A percentile compares a stretch with the other conserved stretches of the same genome.
phyloP scores from a whole-genome alignment of 2,888 invertebrate species.

The Syrphus vitripennis region DNA sequence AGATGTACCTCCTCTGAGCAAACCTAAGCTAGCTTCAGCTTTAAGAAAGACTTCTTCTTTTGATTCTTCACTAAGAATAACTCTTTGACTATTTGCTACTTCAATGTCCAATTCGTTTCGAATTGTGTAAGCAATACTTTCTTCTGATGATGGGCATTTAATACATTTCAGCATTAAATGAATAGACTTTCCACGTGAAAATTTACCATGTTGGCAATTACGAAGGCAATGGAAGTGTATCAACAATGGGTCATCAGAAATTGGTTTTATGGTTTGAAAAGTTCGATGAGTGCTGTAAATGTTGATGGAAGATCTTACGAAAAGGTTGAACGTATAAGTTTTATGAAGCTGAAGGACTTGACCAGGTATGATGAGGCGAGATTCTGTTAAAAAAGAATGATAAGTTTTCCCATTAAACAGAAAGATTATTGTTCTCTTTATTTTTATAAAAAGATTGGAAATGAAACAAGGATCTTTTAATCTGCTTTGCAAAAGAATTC shows the following conservation, averaged over 20 bases:
- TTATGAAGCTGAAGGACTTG: conserved; percentile 25
- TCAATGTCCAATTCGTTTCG: conserved; percentile 19
- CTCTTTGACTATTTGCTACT: conserved; percentile 12
- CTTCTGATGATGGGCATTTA: conserved; percentile 36
- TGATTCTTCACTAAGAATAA: conserved; percentile 37
- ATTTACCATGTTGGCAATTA: conserved; percentile 70
- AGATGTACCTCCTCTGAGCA: not conserved
- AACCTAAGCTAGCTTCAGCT: not conserved
- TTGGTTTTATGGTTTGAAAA: conserved; percentile 58
- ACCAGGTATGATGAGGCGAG: conserved; percentile 4
- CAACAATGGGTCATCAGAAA: conserved; percentile 37
- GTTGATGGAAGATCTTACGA: conserved; percentile 69
- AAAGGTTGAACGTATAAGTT: conserved; percentile 60
- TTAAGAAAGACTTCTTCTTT: conserved; percentile 13
- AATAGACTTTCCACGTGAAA: conserved; percentile 46
- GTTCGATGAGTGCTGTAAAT: conserved; percentile 21
- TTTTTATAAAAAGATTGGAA: too few species aligned
- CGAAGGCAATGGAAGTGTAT: conserved; percentile 71
- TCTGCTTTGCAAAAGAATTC: too few species aligned
- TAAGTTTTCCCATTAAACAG: too few species aligned
- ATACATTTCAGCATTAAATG: conserved; percentile 69
- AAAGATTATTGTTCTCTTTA: too few species aligned
- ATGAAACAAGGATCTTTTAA: too few species aligned
- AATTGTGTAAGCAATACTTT: not conserved
- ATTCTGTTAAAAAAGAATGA: not conserved